Evolutionary conservation across 2,797 vertebrate species (phyloP), one percentile per base, ranked within the genome.

Genomic region (Myotis pilosus): DNA sequence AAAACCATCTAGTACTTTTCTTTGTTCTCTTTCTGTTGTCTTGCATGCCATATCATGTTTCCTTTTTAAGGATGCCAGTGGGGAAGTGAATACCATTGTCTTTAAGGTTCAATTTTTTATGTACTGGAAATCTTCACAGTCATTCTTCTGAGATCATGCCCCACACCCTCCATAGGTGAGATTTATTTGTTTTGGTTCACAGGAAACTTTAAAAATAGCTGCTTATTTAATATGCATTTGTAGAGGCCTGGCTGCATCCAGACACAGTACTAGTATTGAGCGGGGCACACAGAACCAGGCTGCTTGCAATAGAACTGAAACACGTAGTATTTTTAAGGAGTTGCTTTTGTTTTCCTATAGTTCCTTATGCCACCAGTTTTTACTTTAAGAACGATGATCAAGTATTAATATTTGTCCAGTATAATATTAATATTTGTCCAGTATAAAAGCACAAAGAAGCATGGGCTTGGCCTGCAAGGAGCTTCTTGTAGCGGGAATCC

Each of bases 91-190:
- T 30, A 17, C 49, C 41, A 12, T 33, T 97, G 64, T 96, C 95
- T 86, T 87, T 96, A 74, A 90, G 72, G 53, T 96, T 93, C 91
- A 93, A 19, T 87, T 96, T 97, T 94, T 81, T 93, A 8, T 93
- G 88, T 92, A 36, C 49, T 62, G 86, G 94, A 80, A 87, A 53
- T 47, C 94, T 89, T 94, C 92, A 94, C 8, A 88, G 84, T 60
- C 87, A 96, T 79, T 96, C 74, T 72, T 94, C 96, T 95, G 95
- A 97, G 71, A 69, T 95, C 55, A 74, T 92, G 88, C 79, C 78
- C 81, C 79, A 53, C 16, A 41, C 81, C 89, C 55, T 95, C 89
- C 33, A 49, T 33, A 94, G 83, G 83, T 97, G 78, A 92, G 79
- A 55, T 38, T 12, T 84, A 36, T 28, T 72, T 89, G 6, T 87